Base-by-base conservation (phyloP, 2,797 vertebrate species). In the Gila robusta region DNA sequence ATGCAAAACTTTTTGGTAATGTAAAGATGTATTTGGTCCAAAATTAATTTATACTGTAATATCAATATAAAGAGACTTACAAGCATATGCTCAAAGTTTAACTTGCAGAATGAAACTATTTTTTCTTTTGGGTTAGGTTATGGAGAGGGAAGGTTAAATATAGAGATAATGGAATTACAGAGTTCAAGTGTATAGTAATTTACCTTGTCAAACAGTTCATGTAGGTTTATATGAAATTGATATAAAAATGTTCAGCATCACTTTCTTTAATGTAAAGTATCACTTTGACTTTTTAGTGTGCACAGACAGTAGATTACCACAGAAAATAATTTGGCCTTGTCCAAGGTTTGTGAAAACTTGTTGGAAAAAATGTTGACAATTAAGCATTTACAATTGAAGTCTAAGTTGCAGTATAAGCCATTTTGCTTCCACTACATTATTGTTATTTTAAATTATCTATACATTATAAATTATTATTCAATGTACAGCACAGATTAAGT, bases 101-200 rank as follows among this genome's bases (percentile, higher is more conserved):
- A 66, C 49, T 81, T 49, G 32, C 52, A 52, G 47, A 35, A 71
- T 3, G 0, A 12, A 70, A 52, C 19, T 1, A 10, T 71, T 54
- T 70, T 32, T 39, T 37, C 4, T 54, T 64, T 64, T n/a, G 21
- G 39, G 26, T 73, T 73, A 3, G 7, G 70, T 35, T 26, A 32
- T 32, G 26, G 19, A 47, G 21, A 83, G 28, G 39, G 32, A 66
- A 73, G 39, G 54, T 74, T 82, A 35, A 83, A 83, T 52, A 66
- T 49, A 76, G 28, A 76, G n/a, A 49, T 83, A 83, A 74, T 83
- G 28, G 66, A 49, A 69, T 52, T 23, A 81, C 28, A 52, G 64
- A 81, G 21, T 69, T 49, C 28, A 69, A 82, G 67, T 41, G 67
- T 70, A 54, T n/a, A 54, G 79, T 71, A 54, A 54, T 54, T 26